Conservation (phyloP, 1,140 invertebrate species). For the Protaetia brevitarsis region DNA sequence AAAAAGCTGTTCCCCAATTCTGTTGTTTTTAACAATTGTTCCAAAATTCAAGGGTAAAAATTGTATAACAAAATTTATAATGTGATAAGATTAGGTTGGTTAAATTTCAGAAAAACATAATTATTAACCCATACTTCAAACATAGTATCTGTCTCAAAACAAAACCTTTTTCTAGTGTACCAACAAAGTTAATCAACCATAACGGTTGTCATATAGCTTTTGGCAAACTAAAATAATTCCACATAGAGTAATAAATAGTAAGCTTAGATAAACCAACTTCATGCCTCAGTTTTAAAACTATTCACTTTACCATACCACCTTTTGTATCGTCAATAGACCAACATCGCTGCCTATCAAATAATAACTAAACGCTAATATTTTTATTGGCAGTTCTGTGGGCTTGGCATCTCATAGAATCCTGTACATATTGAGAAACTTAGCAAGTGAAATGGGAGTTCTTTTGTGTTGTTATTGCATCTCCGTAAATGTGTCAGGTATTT, state of each 20-base stretch:
- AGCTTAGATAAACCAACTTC: conserved; percentile 51
- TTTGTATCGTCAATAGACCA: conserved; percentile 66
- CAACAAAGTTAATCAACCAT: conserved; percentile 86
- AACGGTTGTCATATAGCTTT: conserved; percentile 74
- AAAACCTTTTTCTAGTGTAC: conserved; percentile 76
- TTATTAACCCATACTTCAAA: conserved; percentile 53
- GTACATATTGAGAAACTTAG: conserved; percentile 59
- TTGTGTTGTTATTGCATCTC: conserved; percentile 32
- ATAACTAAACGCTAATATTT: conserved; percentile 87
- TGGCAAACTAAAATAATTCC: conserved; percentile 52
- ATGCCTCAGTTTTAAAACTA: conserved; percentile 65
- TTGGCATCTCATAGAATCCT: conserved; percentile 58
- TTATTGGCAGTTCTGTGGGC: conserved; percentile 53
- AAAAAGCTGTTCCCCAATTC: no score
- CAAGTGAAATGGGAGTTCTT: conserved; percentile 61
- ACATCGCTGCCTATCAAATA: conserved; percentile 92
- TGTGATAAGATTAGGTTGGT: no score
- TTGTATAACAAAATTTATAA: neutral
- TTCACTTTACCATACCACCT: conserved; percentile 69
- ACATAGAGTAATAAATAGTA: neutral
- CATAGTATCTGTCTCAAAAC: conserved; percentile 65
- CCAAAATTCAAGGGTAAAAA: neutral
- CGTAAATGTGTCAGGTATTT: conserved; percentile 44
- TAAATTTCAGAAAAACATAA: neutral
- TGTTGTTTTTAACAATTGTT: no score